Evolutionary conservation across 2,113 vertebrate genomes (phyloP), one percentile per base, ranked within the genome.

Genomic region (Chascanopsetta lugubris): DNA sequence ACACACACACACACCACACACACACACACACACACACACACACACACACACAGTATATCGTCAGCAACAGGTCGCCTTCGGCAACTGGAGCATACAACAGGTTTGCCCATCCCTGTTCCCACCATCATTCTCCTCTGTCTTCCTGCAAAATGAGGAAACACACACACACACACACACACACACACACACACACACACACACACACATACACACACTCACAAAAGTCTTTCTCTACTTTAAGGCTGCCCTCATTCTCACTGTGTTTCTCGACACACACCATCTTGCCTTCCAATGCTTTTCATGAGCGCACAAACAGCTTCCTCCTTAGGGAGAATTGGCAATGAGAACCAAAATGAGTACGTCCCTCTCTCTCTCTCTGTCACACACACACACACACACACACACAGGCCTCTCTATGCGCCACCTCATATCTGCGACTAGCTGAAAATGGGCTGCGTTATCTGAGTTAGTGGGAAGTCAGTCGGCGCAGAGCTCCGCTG

Each of bases 11-110:
- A n/a, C n/a, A n/a, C n/a, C 57, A 54, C 49, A 51, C 57, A 54
- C 49, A 51, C 49, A 47, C 7, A 47, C 45, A 13, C 45, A 47
- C 45, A 24, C 45, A 24, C 42, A 20, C 57, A 54, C 49, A 51
- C 49, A 47, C 7, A 47, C 45, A 13, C 45, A 47, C 45, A 24
- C 45, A 24, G n/a, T n/a, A 74, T 67, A 45, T 55, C 60, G 56
- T 91, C 83, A 89, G 80, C 79, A 88, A 84, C 83, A 87, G 78
- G 78, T 86, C 70, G 57, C 43, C 62, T 42, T 77, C 83, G 79
- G 79, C 78, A 85, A 84, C 79, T 10, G 55, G 61, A 51, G 34
- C 45, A 58, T 61, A 58, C 77, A 84, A 74, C 74, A 83, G 74
- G 85, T 86, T 74, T 67, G 27, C 45, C n/a, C 43, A 25, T 21